phyloP scores from a whole-genome alignment of 1,140 invertebrate species.

The Mactra quadrangularis region DNA sequence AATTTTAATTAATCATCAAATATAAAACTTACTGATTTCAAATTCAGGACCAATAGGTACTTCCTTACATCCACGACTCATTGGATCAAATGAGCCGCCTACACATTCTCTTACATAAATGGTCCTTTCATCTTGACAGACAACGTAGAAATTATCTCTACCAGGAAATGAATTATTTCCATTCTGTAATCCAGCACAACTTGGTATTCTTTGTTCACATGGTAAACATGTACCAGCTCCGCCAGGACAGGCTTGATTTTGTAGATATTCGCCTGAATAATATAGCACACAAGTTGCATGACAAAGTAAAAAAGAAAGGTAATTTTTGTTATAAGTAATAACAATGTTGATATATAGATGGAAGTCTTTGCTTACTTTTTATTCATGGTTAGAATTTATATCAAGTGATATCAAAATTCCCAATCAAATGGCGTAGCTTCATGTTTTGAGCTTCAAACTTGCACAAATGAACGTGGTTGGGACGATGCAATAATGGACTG shows the following conservation, averaged over 20 bases:
- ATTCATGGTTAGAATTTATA: too few species aligned
- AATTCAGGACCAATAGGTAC: constrained; percentile 18
- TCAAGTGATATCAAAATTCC: too few species aligned
- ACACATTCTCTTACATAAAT: constrained; percentile 50
- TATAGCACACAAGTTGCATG: too few species aligned
- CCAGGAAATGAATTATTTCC: constrained; percentile 55
- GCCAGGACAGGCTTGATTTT: constrained; percentile 52
- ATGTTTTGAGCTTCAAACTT: too few species aligned
- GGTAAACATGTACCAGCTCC: constrained; percentile 20
- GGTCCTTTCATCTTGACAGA: constrained; percentile 55
- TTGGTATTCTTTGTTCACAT: constrained; percentile 52
- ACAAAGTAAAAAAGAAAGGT: too few species aligned
- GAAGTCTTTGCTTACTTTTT: too few species aligned
- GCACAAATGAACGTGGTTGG: too few species aligned
- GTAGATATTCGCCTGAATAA: constrained; percentile 54
- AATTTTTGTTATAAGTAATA: too few species aligned
- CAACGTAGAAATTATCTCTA: constrained; percentile 51
- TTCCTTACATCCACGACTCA: constrained; percentile 48
- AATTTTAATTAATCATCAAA: too few species aligned
- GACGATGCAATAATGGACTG: too few species aligned
- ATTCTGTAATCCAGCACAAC: constrained; percentile 47
- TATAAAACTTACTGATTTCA: constrained; percentile 41
- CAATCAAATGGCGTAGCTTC: too few species aligned
- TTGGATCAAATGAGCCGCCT: constrained; percentile 48
- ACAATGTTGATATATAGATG: too few species aligned